These are phyloP conservation scores for Lipophrys pholis DNA, from an alignment of 2,113 vertebrate species.

Conservation along the genomic window DNA sequence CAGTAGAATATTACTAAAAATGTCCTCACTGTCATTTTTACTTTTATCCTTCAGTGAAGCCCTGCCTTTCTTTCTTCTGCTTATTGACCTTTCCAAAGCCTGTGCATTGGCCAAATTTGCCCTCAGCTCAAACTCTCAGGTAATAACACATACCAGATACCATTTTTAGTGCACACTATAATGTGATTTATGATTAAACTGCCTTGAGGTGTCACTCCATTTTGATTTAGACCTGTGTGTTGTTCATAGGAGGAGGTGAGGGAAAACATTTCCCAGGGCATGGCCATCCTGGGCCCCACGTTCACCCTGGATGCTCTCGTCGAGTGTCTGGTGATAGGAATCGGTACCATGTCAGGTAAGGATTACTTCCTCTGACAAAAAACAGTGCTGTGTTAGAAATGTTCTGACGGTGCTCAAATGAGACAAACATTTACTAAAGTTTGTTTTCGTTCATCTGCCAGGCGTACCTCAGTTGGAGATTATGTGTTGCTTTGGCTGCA, in stretches of 20 bases:
- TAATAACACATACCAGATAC: conserved; percentile 43
- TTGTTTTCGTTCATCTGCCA: conserved; percentile 53
- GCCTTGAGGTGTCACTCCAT: not conserved
- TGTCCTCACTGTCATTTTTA: too few species aligned
- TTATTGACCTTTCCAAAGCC: conserved; percentile 97
- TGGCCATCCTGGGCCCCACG: conserved; percentile 96
- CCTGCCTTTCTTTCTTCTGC: conserved; percentile 94
- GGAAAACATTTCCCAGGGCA: conserved; percentile 97
- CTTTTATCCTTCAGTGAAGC: conserved; percentile 86
- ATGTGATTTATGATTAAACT: too few species aligned
- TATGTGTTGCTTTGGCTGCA: conserved; percentile 98
- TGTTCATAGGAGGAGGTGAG: conserved; percentile 93
- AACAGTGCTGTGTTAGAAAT: not conserved
- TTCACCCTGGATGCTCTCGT: conserved; percentile 97
- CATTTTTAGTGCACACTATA: not conserved
- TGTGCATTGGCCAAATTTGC: conserved; percentile 96
- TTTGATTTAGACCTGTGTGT: not conserved
- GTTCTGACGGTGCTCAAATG: not conserved
- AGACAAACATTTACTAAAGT: not conserved
- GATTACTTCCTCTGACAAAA: not conserved
- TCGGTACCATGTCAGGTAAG: conserved; percentile 96
- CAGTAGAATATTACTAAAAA: too few species aligned
- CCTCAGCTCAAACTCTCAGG: conserved; percentile 98
- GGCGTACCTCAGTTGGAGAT: conserved; percentile 97
- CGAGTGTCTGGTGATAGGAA: conserved; percentile 96